phyloP scores from a whole-genome alignment of 2,888 invertebrate species.

The Pseudanteris insignis region DNA sequence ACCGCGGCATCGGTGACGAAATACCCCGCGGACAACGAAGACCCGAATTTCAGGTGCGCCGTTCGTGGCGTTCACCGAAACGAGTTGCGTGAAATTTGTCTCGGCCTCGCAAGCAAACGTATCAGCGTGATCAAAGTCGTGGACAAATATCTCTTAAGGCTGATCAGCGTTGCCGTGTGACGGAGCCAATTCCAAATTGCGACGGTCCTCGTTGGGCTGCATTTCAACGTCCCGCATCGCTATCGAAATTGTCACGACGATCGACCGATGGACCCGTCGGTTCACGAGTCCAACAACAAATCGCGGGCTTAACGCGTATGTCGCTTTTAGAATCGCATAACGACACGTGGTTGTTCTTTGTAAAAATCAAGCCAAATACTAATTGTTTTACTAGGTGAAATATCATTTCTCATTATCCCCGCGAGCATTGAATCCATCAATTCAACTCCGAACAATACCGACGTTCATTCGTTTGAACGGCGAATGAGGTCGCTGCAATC shows the following conservation, averaged over 20 bases:
- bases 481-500: constrained; percentile 8
- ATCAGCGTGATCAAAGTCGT: constrained; percentile 21
- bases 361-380: constrained; percentile 43
- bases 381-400: constrained; percentile 41
- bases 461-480: constrained; percentile 3
- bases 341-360: constrained; percentile 23
- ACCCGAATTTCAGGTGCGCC: too few relatives aligned
- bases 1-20: too few relatives aligned
- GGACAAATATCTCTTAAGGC: constrained; percentile 31
- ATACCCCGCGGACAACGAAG: too few relatives aligned
- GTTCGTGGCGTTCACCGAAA: too few relatives aligned
- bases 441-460: constrained; percentile 6
- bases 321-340: constrained; percentile 40
- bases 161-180: constrained; percentile 20
- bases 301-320: constrained; percentile 50
- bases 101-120: too few relatives aligned
- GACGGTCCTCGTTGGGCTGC: too few relatives aligned
- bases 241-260: too few relatives aligned
- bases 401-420: constrained; percentile 19
- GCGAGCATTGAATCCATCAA: constrained; percentile 13
- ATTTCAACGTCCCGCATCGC: too few relatives aligned
- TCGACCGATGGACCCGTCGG: too few relatives aligned
- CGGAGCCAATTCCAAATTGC: too few relatives aligned
- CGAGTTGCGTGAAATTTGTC: too few relatives aligned
- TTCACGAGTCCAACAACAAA: too few relatives aligned